Percentiles rank a stretch among this genome's conserved stretches.
These are phyloP conservation scores for Trichogramma pretiosum DNA, from an alignment of 1,140 invertebrate genomes.

Conservation along the genomic window DNA sequence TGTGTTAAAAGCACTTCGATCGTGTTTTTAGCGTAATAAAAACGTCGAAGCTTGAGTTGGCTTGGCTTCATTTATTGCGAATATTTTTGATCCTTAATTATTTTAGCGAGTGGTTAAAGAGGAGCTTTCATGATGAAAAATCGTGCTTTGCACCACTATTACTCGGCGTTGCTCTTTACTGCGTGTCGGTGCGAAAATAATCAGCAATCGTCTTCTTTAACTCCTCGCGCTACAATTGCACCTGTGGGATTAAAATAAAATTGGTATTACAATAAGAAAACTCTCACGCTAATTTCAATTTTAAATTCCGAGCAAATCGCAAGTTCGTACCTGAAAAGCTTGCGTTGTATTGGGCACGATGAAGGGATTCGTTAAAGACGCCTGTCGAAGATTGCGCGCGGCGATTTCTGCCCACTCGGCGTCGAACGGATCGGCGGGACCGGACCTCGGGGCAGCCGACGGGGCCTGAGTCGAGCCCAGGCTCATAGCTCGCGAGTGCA, in stretches of 20 bases:
- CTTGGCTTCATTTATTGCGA: conserved; percentile 8
- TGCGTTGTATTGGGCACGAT: conserved; percentile 47
- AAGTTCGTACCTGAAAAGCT: conserved; percentile 46
- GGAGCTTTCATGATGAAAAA: background rate
- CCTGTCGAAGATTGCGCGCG: conserved; percentile 41
- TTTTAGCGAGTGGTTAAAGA: conserved; percentile 9
- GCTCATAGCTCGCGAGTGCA: conserved; percentile 56
- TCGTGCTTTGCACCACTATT: too few species aligned
- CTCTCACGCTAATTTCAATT: too few species aligned
- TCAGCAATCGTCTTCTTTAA: conserved; percentile 37
- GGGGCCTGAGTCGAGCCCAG: conserved; percentile 45
- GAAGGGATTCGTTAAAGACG: conserved; percentile 43
- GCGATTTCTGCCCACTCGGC: conserved; percentile 71
- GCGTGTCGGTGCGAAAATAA: conserved; percentile 33
- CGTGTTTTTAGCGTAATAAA: background rate
- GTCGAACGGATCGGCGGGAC: conserved; percentile 67
- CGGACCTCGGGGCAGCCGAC: conserved; percentile 28
- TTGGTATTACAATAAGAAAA: background rate
- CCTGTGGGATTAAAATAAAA: conserved; percentile 43
- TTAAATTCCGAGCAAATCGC: too few species aligned
- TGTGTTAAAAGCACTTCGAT: conserved; percentile 1
- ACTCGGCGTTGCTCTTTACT: too few species aligned
- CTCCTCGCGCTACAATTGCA: conserved; percentile 53
- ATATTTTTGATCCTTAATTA: conserved; percentile 5
- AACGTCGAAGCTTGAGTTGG: conserved; percentile 5